Conservation (phyloP, 2,113 vertebrate genomes). For the Bubo scandiacus region DNA sequence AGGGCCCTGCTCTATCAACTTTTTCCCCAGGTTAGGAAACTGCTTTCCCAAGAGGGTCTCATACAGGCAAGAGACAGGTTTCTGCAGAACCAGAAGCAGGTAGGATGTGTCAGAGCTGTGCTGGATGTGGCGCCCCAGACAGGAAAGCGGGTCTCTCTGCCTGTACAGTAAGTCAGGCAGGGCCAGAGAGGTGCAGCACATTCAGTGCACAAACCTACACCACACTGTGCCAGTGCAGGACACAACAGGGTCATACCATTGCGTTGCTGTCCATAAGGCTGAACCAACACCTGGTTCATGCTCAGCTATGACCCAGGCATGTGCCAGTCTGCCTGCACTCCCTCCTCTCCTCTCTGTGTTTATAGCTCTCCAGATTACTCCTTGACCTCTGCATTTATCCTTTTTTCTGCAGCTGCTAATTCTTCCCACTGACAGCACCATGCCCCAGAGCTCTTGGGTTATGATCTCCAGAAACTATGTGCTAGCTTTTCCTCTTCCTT, state of each 20-base stretch:
- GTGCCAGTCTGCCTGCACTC: neutral
- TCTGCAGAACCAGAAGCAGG: neutral
- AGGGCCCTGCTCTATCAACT: neutral
- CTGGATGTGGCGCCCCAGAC: neutral
- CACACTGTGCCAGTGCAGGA: neutral
- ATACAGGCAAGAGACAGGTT: neutral
- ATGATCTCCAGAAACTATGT: neutral
- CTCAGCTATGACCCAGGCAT: neutral
- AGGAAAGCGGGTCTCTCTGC: neutral
- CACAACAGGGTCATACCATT: neutral
- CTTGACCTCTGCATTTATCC: neutral
- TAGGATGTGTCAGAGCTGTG: neutral
- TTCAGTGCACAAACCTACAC: neutral
- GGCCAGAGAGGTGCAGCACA: neutral
- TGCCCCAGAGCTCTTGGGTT: neutral
- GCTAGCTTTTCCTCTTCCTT: neutral
- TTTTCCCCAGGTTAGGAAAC: neutral
- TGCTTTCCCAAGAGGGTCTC: neutral
- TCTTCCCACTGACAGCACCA: neutral
- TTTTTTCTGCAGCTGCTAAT: neutral
- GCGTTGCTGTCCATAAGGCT: neutral
- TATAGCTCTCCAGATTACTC: neutral
- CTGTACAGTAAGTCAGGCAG: neutral
- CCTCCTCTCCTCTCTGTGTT: neutral
- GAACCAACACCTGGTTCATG: neutral